A percentile compares a stretch with the other conserved stretches of the same genome.
phyloP scores from a whole-genome alignment of 2,113 vertebrate species.

The Rhynchomys soricoides region DNA sequence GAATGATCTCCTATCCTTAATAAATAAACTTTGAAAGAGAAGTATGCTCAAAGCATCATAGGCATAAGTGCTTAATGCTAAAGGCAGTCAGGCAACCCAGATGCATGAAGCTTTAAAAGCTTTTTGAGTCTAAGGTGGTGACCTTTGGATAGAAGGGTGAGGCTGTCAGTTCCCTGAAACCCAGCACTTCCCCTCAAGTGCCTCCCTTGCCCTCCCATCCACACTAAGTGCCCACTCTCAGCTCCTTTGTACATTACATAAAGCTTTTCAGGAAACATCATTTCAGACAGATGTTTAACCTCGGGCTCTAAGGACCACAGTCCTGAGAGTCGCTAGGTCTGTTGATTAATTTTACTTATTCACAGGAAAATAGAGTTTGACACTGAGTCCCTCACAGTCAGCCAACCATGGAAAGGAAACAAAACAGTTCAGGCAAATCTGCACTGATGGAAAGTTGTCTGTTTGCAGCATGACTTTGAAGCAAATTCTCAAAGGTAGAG shows the following conservation, averaged over 20 bases:
- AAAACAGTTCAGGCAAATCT: slow-evolving; percentile 59
- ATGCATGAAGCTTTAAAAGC: slow-evolving; percentile 70
- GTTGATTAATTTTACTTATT: slow-evolving; percentile 85
- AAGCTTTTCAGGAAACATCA: slow-evolving; percentile 84
- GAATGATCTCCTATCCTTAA: slow-evolving; percentile 23
- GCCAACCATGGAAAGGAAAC: slow-evolving; percentile 73
- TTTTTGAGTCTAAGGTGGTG: slow-evolving; percentile 18
- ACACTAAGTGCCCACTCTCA: slow-evolving; percentile 69
- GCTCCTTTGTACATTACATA: slow-evolving; percentile 73
- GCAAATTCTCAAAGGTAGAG: background rate
- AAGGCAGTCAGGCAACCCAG: slow-evolving; percentile 48
- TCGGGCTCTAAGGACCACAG: slow-evolving; percentile 74
- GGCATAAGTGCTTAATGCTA: slow-evolving; percentile 32
- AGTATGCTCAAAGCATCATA: background rate
- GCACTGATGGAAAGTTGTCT: slow-evolving; percentile 40
- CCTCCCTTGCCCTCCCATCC: slow-evolving; percentile 55
- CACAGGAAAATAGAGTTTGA: slow-evolving; percentile 80
- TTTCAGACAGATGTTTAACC: slow-evolving; percentile 84
- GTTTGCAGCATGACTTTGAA: background rate
- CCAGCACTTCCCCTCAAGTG: background rate
- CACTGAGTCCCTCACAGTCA: slow-evolving; percentile 67
- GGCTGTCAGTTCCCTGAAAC: slow-evolving; percentile 55
- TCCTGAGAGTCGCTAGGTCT: slow-evolving; percentile 69
- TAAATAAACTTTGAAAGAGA: slow-evolving; percentile 51
- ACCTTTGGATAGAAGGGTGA: slow-evolving; percentile 48